Evolutionary conservation across 2,797 vertebrate species (phyloP), one percentile per base, ranked within the genome.

Genomic region (Valencia hispanica): DNA sequence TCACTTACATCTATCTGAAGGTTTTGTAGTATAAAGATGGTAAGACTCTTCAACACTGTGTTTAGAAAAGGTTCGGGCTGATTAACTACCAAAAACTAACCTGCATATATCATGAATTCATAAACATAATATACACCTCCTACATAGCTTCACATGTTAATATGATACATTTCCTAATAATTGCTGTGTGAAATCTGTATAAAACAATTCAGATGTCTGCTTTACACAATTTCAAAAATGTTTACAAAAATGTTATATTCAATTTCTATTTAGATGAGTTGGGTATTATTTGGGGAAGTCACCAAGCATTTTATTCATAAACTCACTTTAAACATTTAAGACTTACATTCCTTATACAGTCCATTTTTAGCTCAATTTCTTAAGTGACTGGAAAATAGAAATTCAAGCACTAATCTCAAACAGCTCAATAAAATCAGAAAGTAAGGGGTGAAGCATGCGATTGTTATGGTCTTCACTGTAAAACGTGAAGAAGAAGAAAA

Each of bases 371-470:
- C 30, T 14, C 20, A 14, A 70, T 36, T 36, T 34, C 2, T 70
- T 53, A 43, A 53, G 8, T 10, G 15, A 41, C 15, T 53, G 20
- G 15, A 36, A 41, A 34, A 20, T 11, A 27, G 30, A 1, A n/a
- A 79, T 15, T 0, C 9, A 74, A 8, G 5, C 22, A 72, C 11
- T 45, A 30, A 57, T 25, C 39, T 30, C 9, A 71, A 53, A 74
- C 43, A 68, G 51, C 55, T 59, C 27, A 70, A 48, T 30, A 41
- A 32, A 57, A 11, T 72, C 59, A 85, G 25, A 76, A 53, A 51
- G 59, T 0, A 63, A 70, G 47, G 59, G 17, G 51, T 55, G 47
- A 53, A 1, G 34, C 87, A 88, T 88, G 86, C 87, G 76, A 51
- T 15, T 32, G 55, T 12, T 39, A 68, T 1, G 1, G 39, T 27